Evolutionary conservation across 1,140 invertebrate genomes (phyloP), one percentile per base, ranked within the genome.

Genomic region (Camponotus floridanus): DNA sequence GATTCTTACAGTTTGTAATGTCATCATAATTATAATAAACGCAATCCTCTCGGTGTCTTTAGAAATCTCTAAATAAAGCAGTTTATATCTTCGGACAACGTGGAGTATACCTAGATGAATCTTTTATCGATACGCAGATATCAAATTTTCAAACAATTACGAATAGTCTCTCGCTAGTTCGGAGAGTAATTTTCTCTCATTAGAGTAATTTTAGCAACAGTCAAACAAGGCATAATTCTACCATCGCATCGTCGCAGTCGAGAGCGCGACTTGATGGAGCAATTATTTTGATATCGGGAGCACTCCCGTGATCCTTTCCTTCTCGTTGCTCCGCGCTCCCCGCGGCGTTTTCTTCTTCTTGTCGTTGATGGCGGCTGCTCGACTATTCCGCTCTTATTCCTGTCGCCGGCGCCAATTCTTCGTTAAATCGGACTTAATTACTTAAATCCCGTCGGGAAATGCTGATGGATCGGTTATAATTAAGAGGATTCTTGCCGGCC

Each of bases 351-450:
- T 73, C 48, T 74, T 88, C 74, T 62, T 84, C 64, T 59, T 80
- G 70, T 78, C 76, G 70, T 21, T 86, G 87, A 87, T 78, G 71
- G 87, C 86, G 85, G 67, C 88, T 83, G 89, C 76, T 86, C 86
- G 71, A 78, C 79, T 87, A 90, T 90, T 88, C 81, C 88, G 55
- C 86, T 90, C 89, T 90, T 90, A 90, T 87, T 88, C 73, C 86
- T 88, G 87, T 89, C 90, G 87, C 76, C 83, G 85, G 81, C 91
- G 86, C 83, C 91, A 88, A 92, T 92, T 92, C 91, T 92, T 92
- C 89, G 89, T 90, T 91, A 92, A 92, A 91, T 92, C 91, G 88
- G 91, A 92, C 91, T 92, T 91, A 91, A 92, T 92, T 92, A 92
- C 90, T 91, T 91, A 88, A 91, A 90, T 89, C 91, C 91, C 91